Evolutionary conservation across 2,888 invertebrate genomes (phyloP).

Genomic region (Phytoseiulus persimilis): DNA sequence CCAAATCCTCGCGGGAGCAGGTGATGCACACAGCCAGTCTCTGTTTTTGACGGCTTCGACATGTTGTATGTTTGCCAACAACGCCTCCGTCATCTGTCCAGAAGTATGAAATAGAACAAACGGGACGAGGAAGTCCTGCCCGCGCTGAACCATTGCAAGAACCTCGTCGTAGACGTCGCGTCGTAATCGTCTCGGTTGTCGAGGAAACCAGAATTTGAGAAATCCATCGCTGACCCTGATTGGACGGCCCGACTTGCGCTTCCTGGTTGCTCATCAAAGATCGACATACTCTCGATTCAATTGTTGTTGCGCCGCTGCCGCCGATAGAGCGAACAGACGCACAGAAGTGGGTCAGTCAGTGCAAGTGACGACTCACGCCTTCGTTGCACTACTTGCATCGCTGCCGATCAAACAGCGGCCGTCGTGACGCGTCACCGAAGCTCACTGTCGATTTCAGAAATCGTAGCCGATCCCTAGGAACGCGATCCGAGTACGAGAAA

Average conservation of each 20-base stretch:
- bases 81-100: not conserved
- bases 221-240: not conserved
- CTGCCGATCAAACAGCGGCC: not conserved
- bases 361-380: not conserved
- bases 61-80: not conserved
- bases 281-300: constrained; percentile 5
- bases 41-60: not conserved
- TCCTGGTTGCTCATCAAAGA: not conserved
- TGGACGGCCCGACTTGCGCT: not conserved
- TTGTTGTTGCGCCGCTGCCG: not conserved
- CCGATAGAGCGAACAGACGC: not conserved
- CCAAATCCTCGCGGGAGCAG: not conserved
- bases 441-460: not conserved
- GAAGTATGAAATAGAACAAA: not conserved
- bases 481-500: not conserved
- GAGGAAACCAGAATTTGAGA: not conserved
- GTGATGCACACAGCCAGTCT: not conserved
- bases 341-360: not conserved
- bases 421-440: not conserved
- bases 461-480: not conserved
- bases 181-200: not conserved
- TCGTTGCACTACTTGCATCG: constrained; percentile 5
- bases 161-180: not conserved
- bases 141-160: not conserved
- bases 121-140: not conserved